A percentile compares a stretch with the other conserved stretches of the same genome.
These are phyloP conservation scores for Zeus faber DNA, from an alignment of 2,113 vertebrate species.

Conservation along the genomic window DNA sequence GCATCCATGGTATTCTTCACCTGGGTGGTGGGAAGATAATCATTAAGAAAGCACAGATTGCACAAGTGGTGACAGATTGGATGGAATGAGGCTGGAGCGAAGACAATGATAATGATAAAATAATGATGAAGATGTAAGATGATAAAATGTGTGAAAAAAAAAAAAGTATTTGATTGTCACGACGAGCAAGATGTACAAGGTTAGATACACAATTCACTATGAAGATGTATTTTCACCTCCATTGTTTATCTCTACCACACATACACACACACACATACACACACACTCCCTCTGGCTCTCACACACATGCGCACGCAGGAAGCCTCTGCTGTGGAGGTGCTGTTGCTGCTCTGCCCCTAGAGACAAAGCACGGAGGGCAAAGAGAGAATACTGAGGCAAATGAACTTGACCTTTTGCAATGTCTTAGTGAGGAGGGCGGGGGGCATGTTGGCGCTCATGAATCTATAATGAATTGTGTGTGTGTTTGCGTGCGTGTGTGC, in stretches of 20 bases:
- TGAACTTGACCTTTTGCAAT: conserved; percentile 74
- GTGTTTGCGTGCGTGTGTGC: neutral
- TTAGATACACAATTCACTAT: conserved; percentile 33
- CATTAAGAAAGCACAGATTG: too few species aligned
- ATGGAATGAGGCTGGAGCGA: neutral
- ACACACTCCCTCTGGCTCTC: conserved; percentile 8
- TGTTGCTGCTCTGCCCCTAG: conserved; percentile 26
- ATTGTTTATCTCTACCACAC: conserved; percentile 25
- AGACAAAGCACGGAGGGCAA: conserved; percentile 58
- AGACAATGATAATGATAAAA: too few species aligned
- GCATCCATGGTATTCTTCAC: conserved; percentile 31
- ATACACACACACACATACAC: conserved; percentile 22
- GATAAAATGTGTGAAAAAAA: neutral
- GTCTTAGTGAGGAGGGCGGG: conserved; percentile 68
- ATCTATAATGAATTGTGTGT: conserved; percentile 61
- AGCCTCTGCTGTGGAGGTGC: neutral
- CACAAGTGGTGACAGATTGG: conserved; percentile 1
- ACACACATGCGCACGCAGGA: neutral
- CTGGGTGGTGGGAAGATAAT: conserved; percentile 22
- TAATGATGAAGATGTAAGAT: conserved; percentile 20
- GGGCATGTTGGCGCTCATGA: conserved; percentile 67
- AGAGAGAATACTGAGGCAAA: conserved; percentile 62
- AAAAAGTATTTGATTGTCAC: too few species aligned
- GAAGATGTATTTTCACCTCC: conserved; percentile 54
- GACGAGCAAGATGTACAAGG: too few species aligned